phyloP scores from a whole-genome alignment of 2,113 vertebrate species.

The Platysteira castanea region DNA sequence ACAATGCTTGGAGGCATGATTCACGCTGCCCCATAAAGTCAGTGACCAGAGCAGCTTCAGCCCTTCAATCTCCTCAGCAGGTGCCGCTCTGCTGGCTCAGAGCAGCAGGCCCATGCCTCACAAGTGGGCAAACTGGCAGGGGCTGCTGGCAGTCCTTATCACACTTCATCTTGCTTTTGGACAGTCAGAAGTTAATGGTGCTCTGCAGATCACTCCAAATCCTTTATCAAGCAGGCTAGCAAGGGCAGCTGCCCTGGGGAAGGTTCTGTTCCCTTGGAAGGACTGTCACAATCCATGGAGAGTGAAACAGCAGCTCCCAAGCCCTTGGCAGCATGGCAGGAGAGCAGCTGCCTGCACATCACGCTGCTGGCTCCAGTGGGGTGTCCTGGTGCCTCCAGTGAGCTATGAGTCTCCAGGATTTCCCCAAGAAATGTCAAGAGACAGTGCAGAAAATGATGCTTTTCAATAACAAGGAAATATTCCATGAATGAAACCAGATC shows the following conservation, averaged over 20 bases:
- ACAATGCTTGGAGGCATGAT: rapidly evolving
- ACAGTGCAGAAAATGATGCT: slow-evolving; percentile 32
- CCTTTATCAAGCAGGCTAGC: background rate
- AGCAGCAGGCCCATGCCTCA: background rate
- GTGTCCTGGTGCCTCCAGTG: background rate
- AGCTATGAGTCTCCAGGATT: background rate
- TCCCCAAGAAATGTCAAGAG: slow-evolving; percentile 11
- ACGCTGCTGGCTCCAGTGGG: background rate
- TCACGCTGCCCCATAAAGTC: rapidly evolving
- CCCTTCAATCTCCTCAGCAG: background rate
- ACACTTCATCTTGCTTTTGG: background rate
- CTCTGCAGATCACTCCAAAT: background rate
- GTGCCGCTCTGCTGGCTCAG: background rate
- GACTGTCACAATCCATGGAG: rapidly evolving
- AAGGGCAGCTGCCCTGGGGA: background rate
- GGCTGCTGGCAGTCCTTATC: background rate
- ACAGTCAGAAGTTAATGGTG: background rate
- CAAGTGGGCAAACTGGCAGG: background rate
- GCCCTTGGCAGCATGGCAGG: rapidly evolving
- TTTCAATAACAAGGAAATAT: slow-evolving; percentile 64
- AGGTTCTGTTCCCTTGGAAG: rapidly evolving
- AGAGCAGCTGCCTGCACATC: background rate
- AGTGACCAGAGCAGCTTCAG: background rate
- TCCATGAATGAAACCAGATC: slow-evolving; percentile 60
- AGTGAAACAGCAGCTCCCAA: background rate